These are phyloP conservation scores for Furcifer pardalis DNA, from an alignment of 2,797 vertebrate species.

Conservation along the genomic window DNA sequence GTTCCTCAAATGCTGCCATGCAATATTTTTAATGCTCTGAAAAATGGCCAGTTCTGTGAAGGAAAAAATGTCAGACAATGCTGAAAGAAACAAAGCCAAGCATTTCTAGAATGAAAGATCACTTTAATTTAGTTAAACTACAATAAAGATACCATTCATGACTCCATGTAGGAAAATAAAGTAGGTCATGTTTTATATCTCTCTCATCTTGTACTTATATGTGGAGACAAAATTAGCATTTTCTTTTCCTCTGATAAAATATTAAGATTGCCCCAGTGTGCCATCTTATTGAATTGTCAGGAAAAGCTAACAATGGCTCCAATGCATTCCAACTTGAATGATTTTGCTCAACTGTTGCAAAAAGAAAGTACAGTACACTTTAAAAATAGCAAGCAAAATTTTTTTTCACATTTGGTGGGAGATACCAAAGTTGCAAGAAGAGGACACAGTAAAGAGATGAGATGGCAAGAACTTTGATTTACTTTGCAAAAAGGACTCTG, in stretches of 20 bases:
- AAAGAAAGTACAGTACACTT: not conserved
- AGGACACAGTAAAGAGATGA: no score
- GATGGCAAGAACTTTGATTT: no score
- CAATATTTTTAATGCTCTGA: not conserved
- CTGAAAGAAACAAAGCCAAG: not conserved
- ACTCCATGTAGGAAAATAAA: constrained; percentile 22
- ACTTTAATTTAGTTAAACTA: constrained; percentile 16
- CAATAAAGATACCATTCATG: constrained; percentile 3
- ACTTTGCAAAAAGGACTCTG: no score
- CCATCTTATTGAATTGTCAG: not conserved
- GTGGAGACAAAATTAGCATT: constrained; percentile 3
- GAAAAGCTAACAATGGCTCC: not conserved
- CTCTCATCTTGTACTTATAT: not conserved
- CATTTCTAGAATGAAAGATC: not conserved
- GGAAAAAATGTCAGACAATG: not conserved
- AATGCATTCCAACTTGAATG: not conserved
- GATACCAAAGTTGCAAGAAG: not conserved
- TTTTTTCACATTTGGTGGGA: not conserved
- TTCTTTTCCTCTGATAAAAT: not conserved
- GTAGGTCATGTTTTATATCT: not conserved
- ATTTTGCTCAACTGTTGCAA: not conserved
- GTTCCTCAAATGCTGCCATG: not conserved
- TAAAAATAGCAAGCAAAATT: not conserved
- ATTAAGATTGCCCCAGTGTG: not conserved
- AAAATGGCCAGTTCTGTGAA: not conserved